Evolutionary conservation across 2,888 invertebrate species (phyloP), one percentile per base, ranked within the genome.

Genomic region (Teleiodes luculella): DNA sequence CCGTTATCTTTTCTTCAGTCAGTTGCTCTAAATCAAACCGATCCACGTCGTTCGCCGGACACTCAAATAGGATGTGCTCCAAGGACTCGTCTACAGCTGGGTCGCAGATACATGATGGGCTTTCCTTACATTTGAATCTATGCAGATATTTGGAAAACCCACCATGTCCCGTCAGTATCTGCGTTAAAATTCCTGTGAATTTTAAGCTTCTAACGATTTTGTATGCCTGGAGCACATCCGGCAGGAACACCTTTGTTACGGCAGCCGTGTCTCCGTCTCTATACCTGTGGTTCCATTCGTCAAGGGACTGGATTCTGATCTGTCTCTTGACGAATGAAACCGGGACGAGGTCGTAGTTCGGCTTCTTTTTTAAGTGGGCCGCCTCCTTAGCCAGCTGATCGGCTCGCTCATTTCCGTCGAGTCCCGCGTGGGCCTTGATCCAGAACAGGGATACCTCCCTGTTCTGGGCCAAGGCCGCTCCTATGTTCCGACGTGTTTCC

Each of bases 381-480:
- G 58, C 61, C 1, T 30, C 10, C n/a, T 59, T 61, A 1, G 58
- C 58, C 0, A 59, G 46, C 8, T 51, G 7, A 11, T 61, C 57
- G 3, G 46, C 30, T 20, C 31, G 16, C 10, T 35, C 39, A 14
- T 39, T 39, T 14, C 39, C 39, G 2, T 13, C 10, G 13, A 39
- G 2, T 14, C 39, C 39, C 14, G 8, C 14, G 16, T 39, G 39
- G 3, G 39, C 10, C 8, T 39, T 39, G 1, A 39, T 13, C 39
- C 39, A 39, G n/a, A n/a, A n/a, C n/a, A n/a, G n/a, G n/a, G n/a
- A n/a, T n/a, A n/a, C n/a, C n/a, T n/a, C n/a, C n/a, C n/a, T n/a
- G n/a, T n/a, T n/a, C n/a, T n/a, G n/a, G n/a, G n/a, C n/a, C n/a
- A n/a, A n/a, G n/a, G n/a, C n/a, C n/a, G n/a, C n/a, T n/a, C n/a